phyloP scores from a whole-genome alignment of 2,888 invertebrate genomes.

The Dendrolimus houi region DNA sequence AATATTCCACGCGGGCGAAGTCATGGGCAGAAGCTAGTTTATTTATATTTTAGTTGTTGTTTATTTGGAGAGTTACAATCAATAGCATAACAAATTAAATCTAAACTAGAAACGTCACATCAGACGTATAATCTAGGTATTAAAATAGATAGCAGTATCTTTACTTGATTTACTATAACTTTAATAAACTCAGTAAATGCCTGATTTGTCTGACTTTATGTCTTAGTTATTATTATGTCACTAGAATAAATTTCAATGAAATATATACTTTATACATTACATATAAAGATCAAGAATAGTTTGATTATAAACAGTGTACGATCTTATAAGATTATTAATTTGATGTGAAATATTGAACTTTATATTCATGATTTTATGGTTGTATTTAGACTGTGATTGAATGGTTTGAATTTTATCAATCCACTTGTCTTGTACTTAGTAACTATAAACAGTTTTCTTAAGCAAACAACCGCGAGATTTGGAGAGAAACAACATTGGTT shows the following conservation, averaged over 20 bases:
- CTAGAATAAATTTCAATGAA: not conserved
- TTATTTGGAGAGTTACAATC: no score
- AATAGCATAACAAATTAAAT: no score
- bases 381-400: not conserved
- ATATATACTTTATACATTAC: not conserved
- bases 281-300: not conserved
- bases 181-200: not conserved
- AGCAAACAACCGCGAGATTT: conserved; percentile 19
- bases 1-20: no score
- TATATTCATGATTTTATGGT: not conserved
- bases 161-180: not conserved
- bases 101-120: no score
- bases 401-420: not conserved
- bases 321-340: not conserved
- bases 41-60: no score
- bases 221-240: not conserved
- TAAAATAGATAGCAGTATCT: no score
- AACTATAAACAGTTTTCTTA: conserved; percentile 25
- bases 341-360: conserved; percentile 1
- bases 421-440: conserved; percentile 10
- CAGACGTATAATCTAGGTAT: no score
- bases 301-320: not conserved
- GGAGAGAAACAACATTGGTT: conserved; percentile 12
- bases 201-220: not conserved
- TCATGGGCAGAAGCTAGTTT: no score